Base-by-base conservation (phyloP, 1,140 invertebrate genomes). In the Penaeus chinensis region DNA sequence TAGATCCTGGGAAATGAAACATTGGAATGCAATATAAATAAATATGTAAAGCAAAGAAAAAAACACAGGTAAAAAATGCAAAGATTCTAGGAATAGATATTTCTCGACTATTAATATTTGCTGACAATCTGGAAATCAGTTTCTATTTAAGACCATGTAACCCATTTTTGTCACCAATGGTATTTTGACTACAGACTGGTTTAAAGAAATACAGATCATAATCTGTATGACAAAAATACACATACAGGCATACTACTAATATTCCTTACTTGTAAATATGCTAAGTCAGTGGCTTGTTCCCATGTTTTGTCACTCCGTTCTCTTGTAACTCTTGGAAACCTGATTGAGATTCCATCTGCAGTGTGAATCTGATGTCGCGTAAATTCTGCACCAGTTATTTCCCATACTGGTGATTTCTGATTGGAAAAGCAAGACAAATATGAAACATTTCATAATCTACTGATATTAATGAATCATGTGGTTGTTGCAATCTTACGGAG, bases 381-480 rank as follows among this genome's bases (percentile, higher is more conserved):
- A 90, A 98, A 96, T 92, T 99, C 97, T 0, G 97, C 97, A 0
- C 97, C 97, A 3, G 96, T 96, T 61, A 99, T 97, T 93, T 98
- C 97, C 97, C 97, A 98, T 22, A 98, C 96, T 5, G 96, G 97
- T 91, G 97, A 83, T 90, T 94, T 82, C 87, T 90, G 82, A 19
- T 42, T 20, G 32, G 16, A 65, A 78, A 78, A 37, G 54, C 42
- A 20, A 18, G 11, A 22, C 27, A 32, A 42, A n/a, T n/a, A 81
- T 32, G 61, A 42, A 24, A 27, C 24, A 65, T 32, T 54, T 13
- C 54, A 54, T 16, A 54, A 54, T 54, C 54, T 42, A 42, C 37
- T 54, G 54, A 16, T 54, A 54, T 13, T 16, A 13, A 11, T 8
- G 0, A 13, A 54, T 11, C 16, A 54, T 54, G 16, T 54, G 54